Evolutionary conservation across 2,797 vertebrate species (phyloP).

Genomic region (Perodicticus potto): DNA sequence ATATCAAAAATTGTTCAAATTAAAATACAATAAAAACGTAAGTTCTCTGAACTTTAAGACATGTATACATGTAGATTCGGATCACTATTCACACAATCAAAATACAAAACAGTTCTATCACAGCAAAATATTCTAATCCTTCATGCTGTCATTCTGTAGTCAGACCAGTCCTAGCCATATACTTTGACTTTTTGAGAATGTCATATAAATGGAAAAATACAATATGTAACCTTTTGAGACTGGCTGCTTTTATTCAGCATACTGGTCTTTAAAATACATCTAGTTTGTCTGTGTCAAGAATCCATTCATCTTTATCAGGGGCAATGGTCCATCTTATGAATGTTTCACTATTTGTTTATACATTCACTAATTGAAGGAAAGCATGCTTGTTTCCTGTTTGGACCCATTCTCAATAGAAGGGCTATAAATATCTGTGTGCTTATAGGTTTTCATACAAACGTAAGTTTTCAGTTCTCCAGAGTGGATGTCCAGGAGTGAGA

Average conservation of each 20-base stretch:
- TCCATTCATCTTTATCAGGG: neutral
- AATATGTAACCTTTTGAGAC: neutral
- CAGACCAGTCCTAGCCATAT: neutral
- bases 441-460: neutral
- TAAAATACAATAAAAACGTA: conserved; percentile 12
- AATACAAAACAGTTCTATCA: neutral
- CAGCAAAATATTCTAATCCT: neutral
- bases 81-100: neutral
- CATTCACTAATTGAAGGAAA: neutral
- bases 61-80: neutral
- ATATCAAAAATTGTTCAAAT: conserved; percentile 7
- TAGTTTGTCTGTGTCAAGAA: neutral
- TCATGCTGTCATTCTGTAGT: neutral
- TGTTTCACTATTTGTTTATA: neutral
- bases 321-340: neutral
- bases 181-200: neutral
- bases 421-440: neutral
- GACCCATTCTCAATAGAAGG: neutral
- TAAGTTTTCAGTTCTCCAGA: neutral
- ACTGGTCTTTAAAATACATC: neutral
- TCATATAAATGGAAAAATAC: neutral
- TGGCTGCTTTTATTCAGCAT: neutral
- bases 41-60: neutral
- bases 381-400: neutral
- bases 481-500: neutral